Evolutionary conservation across 2,113 vertebrate genomes (phyloP).

Genomic region (Martes martes): DNA sequence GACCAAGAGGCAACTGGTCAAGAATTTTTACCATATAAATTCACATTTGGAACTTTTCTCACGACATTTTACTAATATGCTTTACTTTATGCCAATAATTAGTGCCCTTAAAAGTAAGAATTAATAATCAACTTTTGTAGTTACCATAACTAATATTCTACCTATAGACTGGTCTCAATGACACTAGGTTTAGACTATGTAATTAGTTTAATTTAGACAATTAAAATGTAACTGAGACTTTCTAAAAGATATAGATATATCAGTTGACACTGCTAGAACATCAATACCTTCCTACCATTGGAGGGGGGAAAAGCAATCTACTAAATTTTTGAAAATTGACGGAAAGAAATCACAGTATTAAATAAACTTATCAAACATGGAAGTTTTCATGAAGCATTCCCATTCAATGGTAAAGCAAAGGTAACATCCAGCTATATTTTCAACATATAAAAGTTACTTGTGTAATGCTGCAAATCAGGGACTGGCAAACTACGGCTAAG

Average conservation of each 20-base stretch:
- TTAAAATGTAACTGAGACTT: not conserved
- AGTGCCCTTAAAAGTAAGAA: not conserved
- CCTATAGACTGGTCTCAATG: not conserved
- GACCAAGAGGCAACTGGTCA: not conserved
- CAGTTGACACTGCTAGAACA: not conserved
- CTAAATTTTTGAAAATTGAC: conserved; percentile 8
- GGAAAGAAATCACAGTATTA: conserved; percentile 1
- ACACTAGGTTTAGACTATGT: not conserved
- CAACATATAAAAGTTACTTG: not conserved
- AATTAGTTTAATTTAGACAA: not conserved
- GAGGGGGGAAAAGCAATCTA: not conserved
- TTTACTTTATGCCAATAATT: conserved; percentile 4
- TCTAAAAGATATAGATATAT: conserved; percentile 1
- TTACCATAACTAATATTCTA: not conserved
- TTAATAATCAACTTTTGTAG: not conserved
- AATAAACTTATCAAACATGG: not conserved
- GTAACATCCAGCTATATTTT: conserved; percentile 8
- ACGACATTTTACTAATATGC: not conserved
- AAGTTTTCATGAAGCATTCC: not conserved
- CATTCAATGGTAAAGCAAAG: conserved; percentile 8
- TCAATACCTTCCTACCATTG: not conserved
- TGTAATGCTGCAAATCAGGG: not conserved
- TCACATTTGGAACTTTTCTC: not conserved
- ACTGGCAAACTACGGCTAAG: not conserved
- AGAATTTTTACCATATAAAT: not conserved